These are phyloP conservation scores for Cryptotermes secundus DNA, from an alignment of 1,140 invertebrate species.

Conservation along the genomic window DNA sequence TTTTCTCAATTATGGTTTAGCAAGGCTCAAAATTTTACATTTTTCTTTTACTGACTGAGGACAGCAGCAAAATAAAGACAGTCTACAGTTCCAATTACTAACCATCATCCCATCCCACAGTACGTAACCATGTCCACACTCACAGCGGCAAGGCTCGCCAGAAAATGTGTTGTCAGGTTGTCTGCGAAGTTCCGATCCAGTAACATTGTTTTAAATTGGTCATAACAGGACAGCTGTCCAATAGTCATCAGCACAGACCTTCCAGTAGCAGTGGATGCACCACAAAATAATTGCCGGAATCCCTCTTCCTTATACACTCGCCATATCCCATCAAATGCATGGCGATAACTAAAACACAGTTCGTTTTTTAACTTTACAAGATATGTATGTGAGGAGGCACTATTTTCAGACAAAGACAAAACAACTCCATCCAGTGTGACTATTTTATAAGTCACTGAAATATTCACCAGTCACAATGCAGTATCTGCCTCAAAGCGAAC, in stretches of 20 bases:
- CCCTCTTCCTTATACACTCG: constrained; percentile 85
- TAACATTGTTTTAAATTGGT: constrained; percentile 84
- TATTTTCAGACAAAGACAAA: too few relatives aligned
- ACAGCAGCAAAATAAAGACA: not conserved
- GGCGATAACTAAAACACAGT: constrained; percentile 78
- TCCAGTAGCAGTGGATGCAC: constrained; percentile 86
- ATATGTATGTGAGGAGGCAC: too few relatives aligned
- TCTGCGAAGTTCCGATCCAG: constrained; percentile 47
- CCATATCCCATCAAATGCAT: constrained; percentile 91
- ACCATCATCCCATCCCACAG: not conserved
- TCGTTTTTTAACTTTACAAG: too few relatives aligned
- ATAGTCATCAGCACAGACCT: constrained; percentile 95
- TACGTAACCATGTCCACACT: not conserved
- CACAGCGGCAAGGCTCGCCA: constrained; percentile 29
- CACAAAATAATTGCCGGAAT: constrained; percentile 75
- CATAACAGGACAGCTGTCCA: constrained; percentile 95
- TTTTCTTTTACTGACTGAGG: not conserved
- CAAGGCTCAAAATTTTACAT: not conserved
- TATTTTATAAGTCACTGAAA: too few relatives aligned
- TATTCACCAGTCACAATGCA: too few relatives aligned
- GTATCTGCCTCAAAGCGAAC: too few relatives aligned
- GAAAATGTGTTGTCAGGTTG: constrained; percentile 31
- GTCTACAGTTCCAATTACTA: not conserved
- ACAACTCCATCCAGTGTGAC: too few relatives aligned
- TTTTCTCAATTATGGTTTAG: not conserved